Evolutionary conservation across 2,888 invertebrate species (phyloP), one percentile per base, ranked within the genome.

Genomic region (Anorthoa munda): DNA sequence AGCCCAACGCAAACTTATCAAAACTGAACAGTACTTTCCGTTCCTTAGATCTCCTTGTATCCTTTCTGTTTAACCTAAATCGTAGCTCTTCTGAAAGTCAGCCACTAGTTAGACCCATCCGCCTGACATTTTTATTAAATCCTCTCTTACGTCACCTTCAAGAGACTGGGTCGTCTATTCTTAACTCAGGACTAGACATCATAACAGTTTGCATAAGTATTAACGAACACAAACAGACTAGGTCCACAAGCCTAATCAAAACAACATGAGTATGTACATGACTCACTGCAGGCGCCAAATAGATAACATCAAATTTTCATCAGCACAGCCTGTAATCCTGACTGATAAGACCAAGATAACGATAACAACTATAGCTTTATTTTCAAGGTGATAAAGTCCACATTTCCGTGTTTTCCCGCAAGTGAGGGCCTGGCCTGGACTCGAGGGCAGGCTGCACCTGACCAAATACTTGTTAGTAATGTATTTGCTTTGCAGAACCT

Each of bases 231-330:
- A 81, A 76, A 80, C 76, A 66, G 0, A 46, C 72, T 70, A 45
- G 23, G 55, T 66, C 58, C 55, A 76, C 65, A 72, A 80, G 55
- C 67, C 59, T 66, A 58, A 68, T 69, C 70, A 66, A 60, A 61
- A 72, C 72, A 80, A 73, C 70, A 67, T 17, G 75, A 61, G 69
- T 76, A n/a, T n/a, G n/a, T n/a, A 53, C 56, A 63, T 85, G 85
- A 85, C 66, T 86, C 85, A 85, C 46, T 73, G 71, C 46, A 70
- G 78, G 85, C 86, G 82, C 86, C 82, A 71, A 73, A 81, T 23
- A 77, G 83, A 86, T 85, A 85, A 85, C 69, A 85, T 79, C 61
- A 55, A 81, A 78, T 79, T 77, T 77, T 81, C 75, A 79, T 79
- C 81, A 78, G 66, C 56, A 79, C 26, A 61, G 77, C 77, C 72